Evolutionary conservation across 2,113 vertebrate genomes (phyloP), one percentile per base, ranked within the genome.

Genomic region (Pygoscelis adeliae): DNA sequence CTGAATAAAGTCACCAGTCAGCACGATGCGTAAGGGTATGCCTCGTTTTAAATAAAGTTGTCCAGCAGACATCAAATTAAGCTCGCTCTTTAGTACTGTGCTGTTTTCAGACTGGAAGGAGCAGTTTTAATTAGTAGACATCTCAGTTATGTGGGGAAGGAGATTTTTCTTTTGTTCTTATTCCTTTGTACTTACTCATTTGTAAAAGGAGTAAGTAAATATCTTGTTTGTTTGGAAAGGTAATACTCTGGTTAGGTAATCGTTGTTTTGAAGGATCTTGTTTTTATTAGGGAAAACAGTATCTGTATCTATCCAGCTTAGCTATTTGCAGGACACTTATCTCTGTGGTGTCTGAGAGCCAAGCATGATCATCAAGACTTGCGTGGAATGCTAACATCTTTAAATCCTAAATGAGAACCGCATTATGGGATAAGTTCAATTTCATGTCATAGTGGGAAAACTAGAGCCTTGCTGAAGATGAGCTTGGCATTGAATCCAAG

Each of bases 261-360:
- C 1, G 5, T 32, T 89, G 55, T 93, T 93, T 81, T 49, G 65
- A 66, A 80, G 90, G 83, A 36, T 82, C 38, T 94, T 38, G 11
- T 47, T 88, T 93, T 77, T 88, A 56, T 46, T 63, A 76, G 30
- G 32, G n/a, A 71, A 87, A 91, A 80, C 26, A 65, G 8, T 46
- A 22, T 91, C 49, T 40, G 5, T 56, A 66, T 83, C 81, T 91
- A 22, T 36, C 38, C 74, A 47, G 91, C 58, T 70, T 90, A 90
- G 74, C 46, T 93, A 27, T 91, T 97, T 91, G 55, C 78, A 90
- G 82, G 84, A 89, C 89, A 90, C 71, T 95, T 96, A 87, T 86
- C 94, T 95, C 94, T 88, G 89, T 93, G 76, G 95, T 73, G 61
- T 80, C 50, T 90, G 81, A 86, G 71, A 96, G 87, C 73, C 74